phyloP scores from a whole-genome alignment of 2,113 vertebrate species.

The Raja brachyura region DNA sequence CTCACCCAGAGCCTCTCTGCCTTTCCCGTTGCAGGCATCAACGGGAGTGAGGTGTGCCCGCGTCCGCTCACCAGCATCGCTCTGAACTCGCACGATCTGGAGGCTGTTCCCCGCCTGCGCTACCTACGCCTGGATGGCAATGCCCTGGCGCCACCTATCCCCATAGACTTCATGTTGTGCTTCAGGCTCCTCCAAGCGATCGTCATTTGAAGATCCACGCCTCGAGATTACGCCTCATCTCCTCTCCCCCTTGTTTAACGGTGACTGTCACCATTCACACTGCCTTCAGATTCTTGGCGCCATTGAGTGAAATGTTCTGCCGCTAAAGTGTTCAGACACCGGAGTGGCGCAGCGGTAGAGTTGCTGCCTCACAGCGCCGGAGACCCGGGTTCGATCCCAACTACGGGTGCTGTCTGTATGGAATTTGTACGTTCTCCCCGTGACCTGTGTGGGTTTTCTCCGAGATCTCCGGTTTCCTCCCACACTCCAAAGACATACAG shows the following conservation, averaged over 20 bases:
- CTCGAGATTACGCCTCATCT: not conserved
- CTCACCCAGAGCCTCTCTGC: not conserved
- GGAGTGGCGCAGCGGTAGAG: too few species aligned
- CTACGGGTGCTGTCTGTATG: too few species aligned
- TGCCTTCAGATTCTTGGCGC: not conserved
- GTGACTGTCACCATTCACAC: not conserved
- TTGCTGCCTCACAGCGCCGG: too few species aligned
- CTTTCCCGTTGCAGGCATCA: slow-evolving; percentile 65
- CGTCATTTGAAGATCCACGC: slow-evolving; percentile 44
- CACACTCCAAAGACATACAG: too few species aligned
- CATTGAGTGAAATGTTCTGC: not conserved
- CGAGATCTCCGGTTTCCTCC: too few species aligned
- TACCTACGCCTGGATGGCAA: slow-evolving; percentile 93
- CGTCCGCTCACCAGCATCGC: slow-evolving; percentile 47
- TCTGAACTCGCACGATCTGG: slow-evolving; percentile 54
- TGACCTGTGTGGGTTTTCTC: too few species aligned
- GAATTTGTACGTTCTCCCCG: too few species aligned
- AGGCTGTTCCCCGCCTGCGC: slow-evolving; percentile 66
- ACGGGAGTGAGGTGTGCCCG: slow-evolving; percentile 86
- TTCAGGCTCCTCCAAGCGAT: slow-evolving; percentile 87
- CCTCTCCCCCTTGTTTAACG: too few species aligned
- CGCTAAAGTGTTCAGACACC: not conserved
- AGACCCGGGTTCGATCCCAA: too few species aligned
- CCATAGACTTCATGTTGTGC: slow-evolving; percentile 89
- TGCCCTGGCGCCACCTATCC: slow-evolving; percentile 78